phyloP scores from a whole-genome alignment of 2,888 invertebrate species.

The Heliconius ismenius region DNA sequence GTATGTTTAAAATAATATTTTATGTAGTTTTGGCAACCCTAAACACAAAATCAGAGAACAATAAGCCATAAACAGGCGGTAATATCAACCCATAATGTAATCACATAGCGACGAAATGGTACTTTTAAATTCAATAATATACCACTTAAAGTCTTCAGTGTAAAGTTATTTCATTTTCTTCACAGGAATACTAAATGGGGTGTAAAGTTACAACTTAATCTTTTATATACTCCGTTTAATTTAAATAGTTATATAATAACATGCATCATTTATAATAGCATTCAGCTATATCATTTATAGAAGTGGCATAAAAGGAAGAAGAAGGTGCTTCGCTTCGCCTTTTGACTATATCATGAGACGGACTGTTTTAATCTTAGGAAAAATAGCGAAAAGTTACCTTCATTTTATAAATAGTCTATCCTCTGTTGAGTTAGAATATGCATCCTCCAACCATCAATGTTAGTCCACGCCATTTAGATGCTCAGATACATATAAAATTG shows the following conservation, averaged over 20 bases:
- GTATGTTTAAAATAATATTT: not conserved
- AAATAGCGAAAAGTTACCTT: not conserved
- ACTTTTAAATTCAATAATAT: constrained; percentile 68
- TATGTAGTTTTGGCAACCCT: constrained; percentile 9
- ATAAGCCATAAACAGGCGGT: constrained; percentile 74
- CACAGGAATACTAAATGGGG: constrained; percentile 44
- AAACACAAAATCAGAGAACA: constrained; percentile 72
- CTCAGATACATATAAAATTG: constrained; percentile 4
- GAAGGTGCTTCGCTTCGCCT: not conserved
- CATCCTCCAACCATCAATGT: not conserved
- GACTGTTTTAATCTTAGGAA: not conserved
- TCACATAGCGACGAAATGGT: constrained; percentile 60
- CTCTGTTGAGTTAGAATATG: not conserved
- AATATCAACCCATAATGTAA: constrained; percentile 73
- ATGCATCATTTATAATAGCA: not conserved
- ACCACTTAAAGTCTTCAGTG: constrained; percentile 46
- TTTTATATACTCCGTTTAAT: constrained; percentile 40
- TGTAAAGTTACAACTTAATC: constrained; percentile 39
- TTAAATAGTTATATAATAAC: not conserved
- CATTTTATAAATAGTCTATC: not conserved
- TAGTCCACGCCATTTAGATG: not conserved
- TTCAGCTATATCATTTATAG: not conserved
- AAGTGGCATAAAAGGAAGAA: not conserved
- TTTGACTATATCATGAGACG: not conserved
- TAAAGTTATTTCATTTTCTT: constrained; percentile 46